Evolutionary conservation across 2,113 vertebrate species (phyloP), one percentile per base, ranked within the genome.

Genomic region (Sialia sialis): DNA sequence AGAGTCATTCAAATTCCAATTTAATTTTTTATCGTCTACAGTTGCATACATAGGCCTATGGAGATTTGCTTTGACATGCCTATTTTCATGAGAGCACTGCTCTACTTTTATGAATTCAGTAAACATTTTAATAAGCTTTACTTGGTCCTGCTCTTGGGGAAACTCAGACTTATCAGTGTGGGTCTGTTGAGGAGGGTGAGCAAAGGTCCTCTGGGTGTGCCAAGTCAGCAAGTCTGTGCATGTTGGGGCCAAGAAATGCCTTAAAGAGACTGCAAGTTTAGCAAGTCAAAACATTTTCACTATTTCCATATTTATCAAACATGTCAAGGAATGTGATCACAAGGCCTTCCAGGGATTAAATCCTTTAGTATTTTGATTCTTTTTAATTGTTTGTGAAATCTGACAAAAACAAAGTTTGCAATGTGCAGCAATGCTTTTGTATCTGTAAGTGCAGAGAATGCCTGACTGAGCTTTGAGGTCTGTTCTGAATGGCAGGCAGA

Each of bases 261-360:
- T 91, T 92, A 82, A 87, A 85, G 62, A 95, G 82, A 48, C 77
- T 89, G 77, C 89, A 95, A 95, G 29, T 94, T 95, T 94, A 97
- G 90, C 94, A 96, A 97, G 97, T 97, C 95, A 95, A 91, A 94
- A 96, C 69, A 10, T 95, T 97, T 97, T 92, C 63, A 72, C 63
- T 95, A 41, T 97, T 97, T 98, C 93, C 82, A 54, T 97, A 96
- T 97, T 97, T 98, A 96, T 97, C 94, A 97, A 95, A 93, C 72
- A 63, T 81, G 80, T 97, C 87, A 95, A 85, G 84, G 74, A 95
- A 94, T 96, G 84, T 87, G 87, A 83, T 96, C 83, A 74, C 48
- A 93, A 97, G 94, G 81, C 90, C 95, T 97, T 97, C 87, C 81
- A 96, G 51, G 89, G 97, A 96, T 97, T 97, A 97, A 91, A 77